Evolutionary conservation across 2,888 invertebrate species (phyloP).

Genomic region (Eupelmus urozonus): DNA sequence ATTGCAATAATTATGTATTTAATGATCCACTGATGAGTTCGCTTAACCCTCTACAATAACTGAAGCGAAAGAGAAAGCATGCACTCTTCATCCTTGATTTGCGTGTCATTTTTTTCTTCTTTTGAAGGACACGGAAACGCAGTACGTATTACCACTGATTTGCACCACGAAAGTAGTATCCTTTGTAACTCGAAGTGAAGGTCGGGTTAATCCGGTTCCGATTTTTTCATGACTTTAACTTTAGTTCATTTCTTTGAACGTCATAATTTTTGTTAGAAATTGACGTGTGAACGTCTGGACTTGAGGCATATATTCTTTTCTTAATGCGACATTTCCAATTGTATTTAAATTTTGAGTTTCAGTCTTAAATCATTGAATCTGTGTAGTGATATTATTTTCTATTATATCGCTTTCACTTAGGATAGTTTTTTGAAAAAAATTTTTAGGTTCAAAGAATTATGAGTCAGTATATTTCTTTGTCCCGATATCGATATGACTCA

Average conservation of each 20-base stretch:
- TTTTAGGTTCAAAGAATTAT: no score
- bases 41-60: background rate
- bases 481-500: no score
- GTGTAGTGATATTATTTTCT: no score
- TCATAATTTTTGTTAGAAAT: background rate
- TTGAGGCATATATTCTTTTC: no score
- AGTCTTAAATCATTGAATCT: no score
- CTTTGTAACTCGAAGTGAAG: conserved; percentile 13
- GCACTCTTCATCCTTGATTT: conserved; percentile 32
- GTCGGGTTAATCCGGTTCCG: conserved; percentile 7
- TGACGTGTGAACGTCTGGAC: no score
- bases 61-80: conserved; percentile 14
- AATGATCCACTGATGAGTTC: background rate
- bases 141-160: background rate
- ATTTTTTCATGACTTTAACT: conserved; percentile 13
- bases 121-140: conserved; percentile 28
- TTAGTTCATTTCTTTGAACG: background rate
- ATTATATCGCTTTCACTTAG: no score
- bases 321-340: no score
- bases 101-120: conserved; percentile 10
- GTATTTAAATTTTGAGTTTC: no score
- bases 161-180: conserved; percentile 6
- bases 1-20: background rate
- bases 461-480: no score
- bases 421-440: no score